Base-by-base conservation (phyloP, 2,113 vertebrate species). In the Dromiciops gliroides region DNA sequence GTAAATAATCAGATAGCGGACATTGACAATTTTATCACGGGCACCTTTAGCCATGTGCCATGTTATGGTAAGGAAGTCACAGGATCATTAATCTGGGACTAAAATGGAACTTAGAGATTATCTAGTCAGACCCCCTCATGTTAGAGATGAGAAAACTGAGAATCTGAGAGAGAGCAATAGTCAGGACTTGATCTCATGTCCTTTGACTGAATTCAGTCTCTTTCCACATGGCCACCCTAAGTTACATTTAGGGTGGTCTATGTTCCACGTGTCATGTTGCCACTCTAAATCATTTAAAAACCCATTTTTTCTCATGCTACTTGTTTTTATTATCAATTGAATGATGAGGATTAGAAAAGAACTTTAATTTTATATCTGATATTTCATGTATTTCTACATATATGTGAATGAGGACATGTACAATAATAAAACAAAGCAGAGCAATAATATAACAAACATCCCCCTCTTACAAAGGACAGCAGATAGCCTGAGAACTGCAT, bases 281-380 rank as follows among this genome's bases (percentile, higher is more conserved):
- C 28, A 60, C 11, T 37, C 28, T 60, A 60, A 60, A 31, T 60
- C 9, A 60, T 60, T 94, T 47, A 88, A 49, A 51, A 95, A 48
- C 2, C 23, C 10, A 67, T 10, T 90, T 25, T 37, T 94, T 95
- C 51, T 50, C 16, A 8, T 94, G 48, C 37, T 94, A 75, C 94
- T 37, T 93, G 49, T 90, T 95, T 56, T 92, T 56, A 51, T 24
- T 94, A 91, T 92, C 75, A 88, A 60, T 19, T 23, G 31, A 90
- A 95, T 4, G n/a, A 67, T 0, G 14, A 75, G 51, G 37, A 31
- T 9, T 67, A 49, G 60, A 50, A 44, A 89, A 48, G 56, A 60
- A 0, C 4, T 60, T 16, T 67, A 60, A 60, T 60, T 67, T 67
- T 14, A 67, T 4, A 1, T 11, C 11, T 6, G 14, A 60, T 67